These are phyloP conservation scores for Oryzias sinensis DNA, from an alignment of 2,797 vertebrate species.

Conservation along the genomic window DNA sequence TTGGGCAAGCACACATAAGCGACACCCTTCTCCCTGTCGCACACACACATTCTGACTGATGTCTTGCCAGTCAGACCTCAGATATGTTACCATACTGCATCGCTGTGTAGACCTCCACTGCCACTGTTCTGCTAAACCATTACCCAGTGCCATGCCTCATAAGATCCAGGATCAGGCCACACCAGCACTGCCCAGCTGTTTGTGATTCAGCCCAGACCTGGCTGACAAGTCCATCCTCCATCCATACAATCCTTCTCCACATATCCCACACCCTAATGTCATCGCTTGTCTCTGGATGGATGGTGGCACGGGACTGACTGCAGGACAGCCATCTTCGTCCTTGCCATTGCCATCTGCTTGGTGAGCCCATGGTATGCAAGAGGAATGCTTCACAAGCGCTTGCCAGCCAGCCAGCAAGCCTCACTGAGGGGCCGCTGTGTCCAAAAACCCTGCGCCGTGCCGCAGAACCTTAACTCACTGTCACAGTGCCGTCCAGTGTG, in stretches of 20 bases:
- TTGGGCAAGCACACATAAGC: slow-evolving; percentile 39
- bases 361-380: slow-evolving; percentile 69
- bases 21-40: slow-evolving; percentile 5
- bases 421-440: slow-evolving; percentile 66
- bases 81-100: slow-evolving; percentile 69
- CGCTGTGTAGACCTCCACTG: slow-evolving; percentile 61
- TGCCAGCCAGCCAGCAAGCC: slow-evolving; percentile 69
- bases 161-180: slow-evolving; percentile 58
- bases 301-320: slow-evolving; percentile 66
- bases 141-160: slow-evolving; percentile 56
- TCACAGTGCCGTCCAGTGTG: slow-evolving; percentile 78
- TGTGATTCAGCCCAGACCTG: slow-evolving; percentile 54
- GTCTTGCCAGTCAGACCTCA: slow-evolving; percentile 71
- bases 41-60: slow-evolving; percentile 64
- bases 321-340: slow-evolving; percentile 66
- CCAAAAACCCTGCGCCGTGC: slow-evolving; percentile 74
- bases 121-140: slow-evolving; percentile 66
- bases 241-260: slow-evolving; percentile 49
- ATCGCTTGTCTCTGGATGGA: slow-evolving; percentile 65
- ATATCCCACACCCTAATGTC: slow-evolving; percentile 54
- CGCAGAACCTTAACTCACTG: slow-evolving; percentile 81
- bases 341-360: slow-evolving; percentile 81
- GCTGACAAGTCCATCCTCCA: slow-evolving; percentile 43
- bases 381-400: slow-evolving; percentile 45
- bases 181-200: slow-evolving; percentile 54